These are phyloP conservation scores for Drosophila cyrtoloma DNA, from an alignment of 2,888 invertebrate genomes.

Conservation along the genomic window DNA sequence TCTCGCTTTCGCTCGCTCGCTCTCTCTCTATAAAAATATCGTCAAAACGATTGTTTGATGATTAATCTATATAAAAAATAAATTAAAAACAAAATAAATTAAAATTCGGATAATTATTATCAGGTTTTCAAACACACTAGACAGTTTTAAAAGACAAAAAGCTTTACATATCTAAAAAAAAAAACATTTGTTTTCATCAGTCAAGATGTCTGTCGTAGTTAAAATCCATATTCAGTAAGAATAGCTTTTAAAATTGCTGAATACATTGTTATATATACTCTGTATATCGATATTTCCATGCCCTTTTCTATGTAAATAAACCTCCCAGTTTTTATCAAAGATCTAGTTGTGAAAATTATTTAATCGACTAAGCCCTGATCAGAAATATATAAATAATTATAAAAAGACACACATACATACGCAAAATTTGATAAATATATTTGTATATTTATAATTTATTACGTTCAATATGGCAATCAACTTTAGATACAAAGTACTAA, in stretches of 20 bases:
- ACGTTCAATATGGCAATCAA: slow-evolving; percentile 9
- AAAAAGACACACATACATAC: not conserved
- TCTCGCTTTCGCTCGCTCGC: not conserved
- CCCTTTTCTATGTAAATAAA: not conserved
- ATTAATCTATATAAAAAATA: slow-evolving; percentile 23
- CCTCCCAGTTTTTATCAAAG: not conserved
- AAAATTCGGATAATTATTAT: not conserved
- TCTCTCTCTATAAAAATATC: slow-evolving; percentile 3
- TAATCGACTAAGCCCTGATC: not conserved
- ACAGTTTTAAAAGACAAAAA: too few relatives aligned
- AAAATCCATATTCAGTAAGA: not conserved
- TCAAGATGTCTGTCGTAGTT: not conserved
- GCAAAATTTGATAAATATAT: not conserved
- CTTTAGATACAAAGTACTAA: slow-evolving; percentile 8
- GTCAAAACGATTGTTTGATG: slow-evolving; percentile 1
- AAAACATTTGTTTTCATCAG: not conserved
- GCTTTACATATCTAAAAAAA: too few relatives aligned
- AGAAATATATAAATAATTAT: not conserved
- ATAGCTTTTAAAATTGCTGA: not conserved
- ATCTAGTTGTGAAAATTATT: not conserved
- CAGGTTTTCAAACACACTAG: not conserved
- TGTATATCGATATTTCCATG: not conserved
- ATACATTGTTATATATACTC: not conserved
- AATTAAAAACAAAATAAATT: not conserved
- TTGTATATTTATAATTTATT: not conserved